These are phyloP conservation scores for Chrysemys picta DNA, from an alignment of 2,113 vertebrate genomes.

Conservation along the genomic window DNA sequence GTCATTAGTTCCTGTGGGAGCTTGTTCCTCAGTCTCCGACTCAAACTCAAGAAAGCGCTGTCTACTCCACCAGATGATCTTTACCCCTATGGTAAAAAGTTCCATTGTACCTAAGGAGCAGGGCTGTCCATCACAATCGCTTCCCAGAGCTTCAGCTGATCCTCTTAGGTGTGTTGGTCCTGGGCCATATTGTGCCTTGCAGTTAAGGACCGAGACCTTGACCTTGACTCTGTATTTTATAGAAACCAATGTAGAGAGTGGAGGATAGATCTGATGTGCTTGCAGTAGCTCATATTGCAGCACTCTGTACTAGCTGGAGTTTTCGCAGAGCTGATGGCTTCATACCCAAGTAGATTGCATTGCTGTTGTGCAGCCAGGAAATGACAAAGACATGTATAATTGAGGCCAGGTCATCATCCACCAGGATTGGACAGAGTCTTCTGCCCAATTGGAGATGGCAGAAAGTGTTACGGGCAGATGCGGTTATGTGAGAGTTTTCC, in stretches of 20 bases:
- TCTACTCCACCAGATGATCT: not conserved
- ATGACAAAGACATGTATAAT: not conserved
- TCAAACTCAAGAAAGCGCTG: not conserved
- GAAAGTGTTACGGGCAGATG: not conserved
- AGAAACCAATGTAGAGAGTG: not conserved
- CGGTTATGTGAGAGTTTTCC: not conserved
- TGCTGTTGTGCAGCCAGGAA: not conserved
- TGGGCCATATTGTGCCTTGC: not conserved
- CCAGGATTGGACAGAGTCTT: not conserved
- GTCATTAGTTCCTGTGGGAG: not conserved
- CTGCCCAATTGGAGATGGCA: not conserved
- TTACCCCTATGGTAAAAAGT: not conserved
- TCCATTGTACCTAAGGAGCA: not conserved
- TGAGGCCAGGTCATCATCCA: not conserved
- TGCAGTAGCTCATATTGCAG: not conserved
- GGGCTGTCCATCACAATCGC: not conserved
- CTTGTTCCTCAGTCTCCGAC: not conserved
- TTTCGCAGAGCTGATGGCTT: not conserved
- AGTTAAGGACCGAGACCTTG: not conserved
- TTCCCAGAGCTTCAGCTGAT: not conserved
- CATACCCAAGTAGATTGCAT: not conserved
- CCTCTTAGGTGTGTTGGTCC: not conserved
- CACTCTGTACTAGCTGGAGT: not conserved
- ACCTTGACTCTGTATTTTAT: not conserved
- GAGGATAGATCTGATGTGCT: not conserved